phyloP scores from a whole-genome alignment of 2,888 invertebrate species.

The Dugesia japonica region DNA sequence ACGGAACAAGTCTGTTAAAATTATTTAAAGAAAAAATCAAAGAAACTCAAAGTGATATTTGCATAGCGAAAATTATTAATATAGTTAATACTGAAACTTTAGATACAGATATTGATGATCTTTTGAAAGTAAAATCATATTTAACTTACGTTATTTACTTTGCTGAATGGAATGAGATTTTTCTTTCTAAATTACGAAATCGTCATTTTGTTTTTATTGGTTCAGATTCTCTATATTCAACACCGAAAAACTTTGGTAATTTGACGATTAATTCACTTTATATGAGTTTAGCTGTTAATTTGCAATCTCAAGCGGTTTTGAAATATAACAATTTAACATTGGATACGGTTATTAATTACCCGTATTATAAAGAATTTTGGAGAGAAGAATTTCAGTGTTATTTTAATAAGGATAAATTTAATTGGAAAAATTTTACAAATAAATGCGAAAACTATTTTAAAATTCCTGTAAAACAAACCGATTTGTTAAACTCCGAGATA shows the following conservation, averaged over 20 bases:
- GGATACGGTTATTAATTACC: background rate
- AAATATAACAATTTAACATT: background rate
- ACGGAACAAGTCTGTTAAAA: background rate
- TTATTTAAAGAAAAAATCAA: constrained; percentile 14
- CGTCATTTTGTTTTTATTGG: background rate
- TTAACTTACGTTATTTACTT: background rate
- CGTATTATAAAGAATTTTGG: background rate
- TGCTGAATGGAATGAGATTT: background rate
- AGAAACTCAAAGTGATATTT: constrained; percentile 10
- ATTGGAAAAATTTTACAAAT: background rate
- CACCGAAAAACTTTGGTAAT: background rate
- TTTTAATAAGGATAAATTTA: background rate
- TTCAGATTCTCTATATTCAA: background rate
- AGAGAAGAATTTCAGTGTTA: background rate
- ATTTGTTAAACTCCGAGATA: background rate
- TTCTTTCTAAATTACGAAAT: background rate
- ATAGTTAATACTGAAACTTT: background rate
- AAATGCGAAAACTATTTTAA: background rate
- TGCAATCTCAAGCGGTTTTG: background rate
- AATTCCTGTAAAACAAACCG: background rate
- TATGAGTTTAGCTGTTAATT: background rate
- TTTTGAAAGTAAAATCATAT: background rate
- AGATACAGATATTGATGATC: background rate
- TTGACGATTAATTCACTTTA: background rate
- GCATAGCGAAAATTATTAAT: background rate